phyloP scores from a whole-genome alignment of 2,113 vertebrate species.

The Dinomys branickii region DNA sequence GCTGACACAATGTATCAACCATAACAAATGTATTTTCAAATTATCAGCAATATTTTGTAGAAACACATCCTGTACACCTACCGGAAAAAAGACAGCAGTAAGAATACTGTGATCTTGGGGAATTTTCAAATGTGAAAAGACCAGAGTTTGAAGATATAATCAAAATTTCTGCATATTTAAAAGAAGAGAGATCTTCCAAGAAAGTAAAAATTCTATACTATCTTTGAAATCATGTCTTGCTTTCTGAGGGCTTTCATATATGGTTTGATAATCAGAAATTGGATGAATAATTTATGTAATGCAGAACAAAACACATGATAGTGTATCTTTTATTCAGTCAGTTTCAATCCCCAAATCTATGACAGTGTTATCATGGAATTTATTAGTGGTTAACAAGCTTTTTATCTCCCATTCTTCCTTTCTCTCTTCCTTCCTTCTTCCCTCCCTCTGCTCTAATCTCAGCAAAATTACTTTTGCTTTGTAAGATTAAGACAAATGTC shows the following conservation, averaged over 20 bases:
- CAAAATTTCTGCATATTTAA: neutral
- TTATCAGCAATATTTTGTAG: neutral
- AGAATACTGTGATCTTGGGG: neutral
- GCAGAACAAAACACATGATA: neutral
- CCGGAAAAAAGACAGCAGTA: neutral
- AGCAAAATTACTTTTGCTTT: neutral
- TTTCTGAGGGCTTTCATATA: neutral
- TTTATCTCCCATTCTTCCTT: neutral
- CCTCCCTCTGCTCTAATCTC: neutral
- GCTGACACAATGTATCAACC: too few relatives aligned
- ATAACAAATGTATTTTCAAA: constrained; percentile 2
- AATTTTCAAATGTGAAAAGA: neutral
- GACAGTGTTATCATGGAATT: neutral
- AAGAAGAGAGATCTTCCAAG: neutral
- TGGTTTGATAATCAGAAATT: neutral
- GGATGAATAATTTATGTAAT: neutral
- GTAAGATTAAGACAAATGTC: neutral
- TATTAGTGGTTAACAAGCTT: neutral
- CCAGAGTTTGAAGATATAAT: neutral
- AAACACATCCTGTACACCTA: neutral
- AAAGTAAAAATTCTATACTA: neutral
- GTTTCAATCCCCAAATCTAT: neutral
- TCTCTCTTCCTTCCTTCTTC: neutral
- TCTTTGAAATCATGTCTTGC: neutral
- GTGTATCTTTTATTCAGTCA: neutral